Percentiles rank a stretch among this genome's conserved stretches.
Conservation (phyloP, 1,140 invertebrate genomes). For the Drosophila truncata region DNA sequence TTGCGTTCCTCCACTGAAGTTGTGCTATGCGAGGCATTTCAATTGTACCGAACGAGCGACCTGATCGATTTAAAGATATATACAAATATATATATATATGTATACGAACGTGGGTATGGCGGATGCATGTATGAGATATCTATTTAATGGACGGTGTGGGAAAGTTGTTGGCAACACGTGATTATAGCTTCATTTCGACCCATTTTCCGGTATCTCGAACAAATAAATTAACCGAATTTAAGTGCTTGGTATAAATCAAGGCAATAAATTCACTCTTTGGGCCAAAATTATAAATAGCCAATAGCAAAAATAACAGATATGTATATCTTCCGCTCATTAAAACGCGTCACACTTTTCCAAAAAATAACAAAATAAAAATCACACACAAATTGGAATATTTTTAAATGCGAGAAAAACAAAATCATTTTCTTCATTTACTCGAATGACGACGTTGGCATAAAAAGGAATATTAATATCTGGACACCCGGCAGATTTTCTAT, state of each 20-base stretch:
- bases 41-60: conserved; percentile 33
- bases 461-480: conserved; percentile 6
- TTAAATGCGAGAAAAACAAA: conserved; percentile 41
- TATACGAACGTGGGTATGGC: conserved; percentile 8
- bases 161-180: conserved; percentile 35
- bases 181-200: conserved; percentile 37
- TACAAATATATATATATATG: conserved; percentile 1
- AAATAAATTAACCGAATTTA: conserved; percentile 45
- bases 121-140: conserved; percentile 41
- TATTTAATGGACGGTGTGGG: conserved; percentile 46
- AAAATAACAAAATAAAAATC: conserved; percentile 9
- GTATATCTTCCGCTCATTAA: conserved; percentile 69
- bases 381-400: conserved; percentile 20
- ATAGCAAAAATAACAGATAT: conserved; percentile 36
- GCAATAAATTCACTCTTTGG: conserved; percentile 32
- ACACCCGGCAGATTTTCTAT: conserved; percentile 18
- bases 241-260: conserved; percentile 27
- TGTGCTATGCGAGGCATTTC: conserved; percentile 50
- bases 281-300: conserved; percentile 16
- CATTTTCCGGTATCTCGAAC: conserved; percentile 35
- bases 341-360: conserved; percentile 69
- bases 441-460: conserved; percentile 35
- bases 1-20: conserved; percentile 33
- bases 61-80: conserved; percentile 61
- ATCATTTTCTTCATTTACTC: conserved; percentile 41